Conservation (phyloP, 2,113 vertebrate genomes). For the Perca flavescens region DNA sequence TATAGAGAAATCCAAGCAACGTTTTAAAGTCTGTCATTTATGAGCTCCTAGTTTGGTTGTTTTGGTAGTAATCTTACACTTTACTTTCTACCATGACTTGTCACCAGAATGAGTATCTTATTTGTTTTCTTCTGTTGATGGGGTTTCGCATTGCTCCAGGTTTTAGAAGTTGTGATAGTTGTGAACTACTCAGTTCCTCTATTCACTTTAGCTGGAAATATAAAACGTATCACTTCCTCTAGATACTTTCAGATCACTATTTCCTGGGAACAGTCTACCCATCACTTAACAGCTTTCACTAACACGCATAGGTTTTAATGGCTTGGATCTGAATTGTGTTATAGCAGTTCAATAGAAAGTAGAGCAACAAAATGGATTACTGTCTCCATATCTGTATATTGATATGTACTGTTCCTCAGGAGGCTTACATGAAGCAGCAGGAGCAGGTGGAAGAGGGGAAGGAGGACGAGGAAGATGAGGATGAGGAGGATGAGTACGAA, state of each 20-base stretch:
- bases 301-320: neutral
- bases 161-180: neutral
- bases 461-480: neutral
- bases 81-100: neutral
- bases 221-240: slow-evolving; percentile 5
- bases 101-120: neutral
- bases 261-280: neutral
- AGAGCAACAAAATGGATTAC: slow-evolving; percentile 18
- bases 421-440: slow-evolving; percentile 39
- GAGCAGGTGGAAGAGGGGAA: slow-evolving; percentile 14
- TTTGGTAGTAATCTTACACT: neutral
- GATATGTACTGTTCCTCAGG: slow-evolving; percentile 22
- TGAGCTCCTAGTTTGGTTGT: slow-evolving; percentile 4
- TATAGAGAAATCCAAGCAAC: neutral
- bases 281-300: slow-evolving; percentile 5
- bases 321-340: neutral
- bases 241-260: neutral
- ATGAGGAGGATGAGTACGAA: slow-evolving; percentile 49
- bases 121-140: neutral
- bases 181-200: slow-evolving; percentile 15
- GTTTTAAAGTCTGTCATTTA: neutral
- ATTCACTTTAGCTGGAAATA: slow-evolving; percentile 3
- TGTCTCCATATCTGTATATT: neutral
- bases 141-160: neutral
- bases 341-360: neutral